A percentile compares a stretch with the other conserved stretches of the same genome.
Evolutionary conservation across 2,888 invertebrate species (phyloP).

Genomic region (Leucoptera coffeella): DNA sequence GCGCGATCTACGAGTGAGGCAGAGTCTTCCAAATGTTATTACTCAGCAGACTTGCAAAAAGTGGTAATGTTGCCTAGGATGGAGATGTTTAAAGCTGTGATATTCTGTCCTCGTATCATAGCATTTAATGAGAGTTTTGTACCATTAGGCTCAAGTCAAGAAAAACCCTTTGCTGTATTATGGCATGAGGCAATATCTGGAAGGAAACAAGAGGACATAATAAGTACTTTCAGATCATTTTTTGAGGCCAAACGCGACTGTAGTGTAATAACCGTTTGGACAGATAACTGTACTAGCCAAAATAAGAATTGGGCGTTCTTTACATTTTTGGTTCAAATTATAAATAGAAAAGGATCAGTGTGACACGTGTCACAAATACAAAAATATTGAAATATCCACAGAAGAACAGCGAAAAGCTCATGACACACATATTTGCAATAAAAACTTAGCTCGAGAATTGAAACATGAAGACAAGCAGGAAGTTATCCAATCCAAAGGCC

Average conservation of each 20-base stretch:
- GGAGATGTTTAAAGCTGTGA: too few species aligned
- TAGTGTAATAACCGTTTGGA: conserved; percentile 1
- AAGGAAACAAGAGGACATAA: conserved; percentile 1
- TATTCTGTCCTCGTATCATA: conserved; percentile 7
- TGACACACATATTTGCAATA: not conserved
- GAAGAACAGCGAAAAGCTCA: not conserved
- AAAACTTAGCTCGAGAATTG: not conserved
- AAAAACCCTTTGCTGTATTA: conserved; percentile 4
- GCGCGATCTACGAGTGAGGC: not conserved
- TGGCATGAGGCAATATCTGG: conserved; percentile 1
- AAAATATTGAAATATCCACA: not conserved
- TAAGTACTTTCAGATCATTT: not conserved
- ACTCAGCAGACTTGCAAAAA: conserved; percentile 7
- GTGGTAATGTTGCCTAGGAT: conserved; percentile 9
- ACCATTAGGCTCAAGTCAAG: too few species aligned
- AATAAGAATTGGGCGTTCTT: conserved; percentile 5
- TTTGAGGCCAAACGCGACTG: not conserved
- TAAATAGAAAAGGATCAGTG: conserved; percentile 3
- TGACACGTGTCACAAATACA: not conserved
- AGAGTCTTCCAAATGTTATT: not conserved
- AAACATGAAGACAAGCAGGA: not conserved
- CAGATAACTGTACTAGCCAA: conserved; percentile 5
- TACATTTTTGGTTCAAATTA: conserved; percentile 3
- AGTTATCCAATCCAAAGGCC: not conserved
- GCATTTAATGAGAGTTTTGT: conserved; percentile 9